Percentiles rank a stretch among this genome's conserved stretches.
phyloP scores from a whole-genome alignment of 2,888 invertebrate genomes.

The Beris morrisii region DNA sequence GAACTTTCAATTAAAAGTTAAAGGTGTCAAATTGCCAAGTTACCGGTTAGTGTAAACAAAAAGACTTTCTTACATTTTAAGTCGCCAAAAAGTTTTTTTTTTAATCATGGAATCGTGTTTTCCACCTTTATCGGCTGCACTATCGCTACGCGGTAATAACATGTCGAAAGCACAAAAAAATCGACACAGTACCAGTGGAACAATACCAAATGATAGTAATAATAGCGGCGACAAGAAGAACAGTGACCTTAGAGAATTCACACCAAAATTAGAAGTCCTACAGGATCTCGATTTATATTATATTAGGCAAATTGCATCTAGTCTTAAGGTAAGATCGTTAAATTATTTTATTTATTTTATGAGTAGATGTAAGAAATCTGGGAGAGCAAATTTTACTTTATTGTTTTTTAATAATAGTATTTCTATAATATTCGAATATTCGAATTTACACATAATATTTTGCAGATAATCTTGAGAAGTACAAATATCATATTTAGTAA shows the following conservation, averaged over 20 bases:
- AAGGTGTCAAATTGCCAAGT: no score
- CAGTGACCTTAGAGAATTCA: constrained; percentile 32
- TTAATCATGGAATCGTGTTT: constrained; percentile 58
- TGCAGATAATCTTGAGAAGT: no score
- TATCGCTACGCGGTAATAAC: constrained; percentile 53
- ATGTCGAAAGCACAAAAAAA: constrained; percentile 44
- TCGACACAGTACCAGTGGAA: constrained; percentile 48
- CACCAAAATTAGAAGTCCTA: constrained; percentile 57
- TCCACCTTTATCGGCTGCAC: constrained; percentile 55
- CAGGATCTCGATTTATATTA: constrained; percentile 61
- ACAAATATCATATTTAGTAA: no score
- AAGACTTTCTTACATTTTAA: no score
- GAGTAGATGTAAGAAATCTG: neutral
- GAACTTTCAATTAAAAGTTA: no score
- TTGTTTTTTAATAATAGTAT: no score
- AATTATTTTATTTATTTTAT: neutral
- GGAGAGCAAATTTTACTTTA: no score
- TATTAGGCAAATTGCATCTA: constrained; percentile 61
- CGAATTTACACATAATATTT: no score
- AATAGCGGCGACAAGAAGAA: constrained; percentile 37
- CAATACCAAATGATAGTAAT: constrained; percentile 27
- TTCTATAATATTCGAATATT: no score
- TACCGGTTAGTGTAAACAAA: no score
- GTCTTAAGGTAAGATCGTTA: constrained; percentile 56
- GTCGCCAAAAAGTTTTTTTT: no score